phyloP scores from a whole-genome alignment of 2,113 vertebrate species.

The Calcarius ornatus region DNA sequence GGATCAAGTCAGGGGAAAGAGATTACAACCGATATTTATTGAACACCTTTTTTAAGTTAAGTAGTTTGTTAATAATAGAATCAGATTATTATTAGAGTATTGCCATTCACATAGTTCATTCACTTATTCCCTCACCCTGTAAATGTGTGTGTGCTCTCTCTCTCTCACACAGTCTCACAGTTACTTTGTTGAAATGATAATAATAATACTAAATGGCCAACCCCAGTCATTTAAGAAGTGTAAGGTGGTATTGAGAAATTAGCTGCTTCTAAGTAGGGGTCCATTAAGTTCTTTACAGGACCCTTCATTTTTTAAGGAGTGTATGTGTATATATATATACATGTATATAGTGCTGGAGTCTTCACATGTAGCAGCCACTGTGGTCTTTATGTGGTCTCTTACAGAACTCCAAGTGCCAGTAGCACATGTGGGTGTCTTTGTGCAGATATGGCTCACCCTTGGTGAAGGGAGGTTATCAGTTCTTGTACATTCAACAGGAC shows the following conservation, averaged over 20 bases:
- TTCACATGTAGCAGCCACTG: background rate
- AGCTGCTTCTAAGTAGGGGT: background rate
- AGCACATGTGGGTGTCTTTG: background rate
- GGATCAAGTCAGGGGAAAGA: background rate
- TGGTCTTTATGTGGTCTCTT: background rate
- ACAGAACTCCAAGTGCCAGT: background rate
- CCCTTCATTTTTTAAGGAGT: background rate
- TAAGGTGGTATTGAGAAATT: background rate
- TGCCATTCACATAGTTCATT: background rate
- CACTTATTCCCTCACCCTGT: background rate
- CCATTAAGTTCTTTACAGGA: background rate
- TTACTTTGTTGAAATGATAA: background rate
- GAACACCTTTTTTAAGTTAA: background rate
- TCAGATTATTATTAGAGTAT: background rate
- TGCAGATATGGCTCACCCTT: background rate
- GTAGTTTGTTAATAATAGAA: background rate
- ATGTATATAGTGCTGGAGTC: background rate
- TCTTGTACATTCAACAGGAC: background rate
- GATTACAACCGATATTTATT: background rate
- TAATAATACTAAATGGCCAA: background rate
- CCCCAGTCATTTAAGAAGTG: background rate
- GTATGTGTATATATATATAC: rapidly evolving
- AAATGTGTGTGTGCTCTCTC: background rate
- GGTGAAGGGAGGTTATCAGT: background rate
- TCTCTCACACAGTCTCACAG: background rate